Conservation (phyloP, 1,140 invertebrate species). For the Medauroidea extradentata region DNA sequence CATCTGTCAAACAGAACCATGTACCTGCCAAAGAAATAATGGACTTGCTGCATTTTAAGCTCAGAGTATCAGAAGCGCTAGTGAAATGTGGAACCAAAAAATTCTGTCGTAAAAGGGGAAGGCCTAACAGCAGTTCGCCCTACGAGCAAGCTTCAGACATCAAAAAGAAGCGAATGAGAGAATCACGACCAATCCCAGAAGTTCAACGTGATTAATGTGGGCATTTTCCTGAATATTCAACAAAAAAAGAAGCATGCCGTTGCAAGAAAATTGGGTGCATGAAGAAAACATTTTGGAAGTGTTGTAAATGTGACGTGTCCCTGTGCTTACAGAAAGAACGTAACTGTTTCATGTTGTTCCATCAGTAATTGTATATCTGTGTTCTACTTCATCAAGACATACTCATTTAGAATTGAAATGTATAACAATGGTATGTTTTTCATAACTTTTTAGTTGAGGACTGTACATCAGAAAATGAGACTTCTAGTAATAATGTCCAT, state of each 20-base stretch:
- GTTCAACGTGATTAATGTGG: slow-evolving; percentile 7
- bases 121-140: slow-evolving; percentile 4
- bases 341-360: slow-evolving; percentile 14
- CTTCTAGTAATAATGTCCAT: too few species aligned
- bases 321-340: slow-evolving; percentile 10
- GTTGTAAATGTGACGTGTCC: slow-evolving; percentile 12
- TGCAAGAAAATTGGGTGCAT: slow-evolving; percentile 10
- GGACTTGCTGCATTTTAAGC: neutral
- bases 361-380: neutral
- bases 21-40: neutral
- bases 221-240: slow-evolving; percentile 9
- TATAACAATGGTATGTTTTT: too few species aligned
- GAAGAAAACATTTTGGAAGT: slow-evolving; percentile 8
- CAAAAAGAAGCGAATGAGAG: neutral
- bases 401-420: too few species aligned
- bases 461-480: too few species aligned
- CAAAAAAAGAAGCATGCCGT: slow-evolving; percentile 6
- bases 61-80: slow-evolving; percentile 6
- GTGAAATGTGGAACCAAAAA: neutral
- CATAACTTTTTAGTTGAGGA: too few species aligned
- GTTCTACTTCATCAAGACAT: too few species aligned
- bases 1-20: slow-evolving; percentile 2
- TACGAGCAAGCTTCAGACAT: neutral
- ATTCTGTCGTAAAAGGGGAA: slow-evolving; percentile 7
- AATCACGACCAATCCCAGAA: slow-evolving; percentile 2